Evolutionary conservation across 2,113 vertebrate genomes (phyloP).

Genomic region (Fregata magnificens): DNA sequence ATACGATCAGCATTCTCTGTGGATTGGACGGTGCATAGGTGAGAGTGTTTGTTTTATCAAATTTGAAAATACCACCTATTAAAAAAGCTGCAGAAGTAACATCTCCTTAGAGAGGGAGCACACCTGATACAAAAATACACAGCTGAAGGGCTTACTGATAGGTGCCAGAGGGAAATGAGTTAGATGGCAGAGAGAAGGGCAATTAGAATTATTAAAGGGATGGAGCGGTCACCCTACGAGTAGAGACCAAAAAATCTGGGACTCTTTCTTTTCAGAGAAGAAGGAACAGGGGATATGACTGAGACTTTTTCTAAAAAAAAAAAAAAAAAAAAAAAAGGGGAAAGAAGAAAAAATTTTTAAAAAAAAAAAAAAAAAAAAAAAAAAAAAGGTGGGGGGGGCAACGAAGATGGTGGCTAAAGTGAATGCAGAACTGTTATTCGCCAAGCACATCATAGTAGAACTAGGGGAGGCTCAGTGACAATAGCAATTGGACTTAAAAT

Average conservation of each 20-base stretch:
- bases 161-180: neutral
- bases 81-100: neutral
- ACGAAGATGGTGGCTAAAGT: neutral
- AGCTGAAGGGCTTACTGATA: neutral
- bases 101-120: neutral
- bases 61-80: neutral
- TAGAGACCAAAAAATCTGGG: neutral
- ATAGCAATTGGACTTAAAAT: neutral
- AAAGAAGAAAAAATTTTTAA: no score
- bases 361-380: no score
- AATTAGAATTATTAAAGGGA: neutral
- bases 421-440: neutral
- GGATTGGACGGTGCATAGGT: constrained; percentile 91
- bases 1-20: constrained; percentile 92
- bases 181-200: neutral
- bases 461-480: neutral
- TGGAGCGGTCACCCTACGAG: neutral
- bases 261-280: neutral
- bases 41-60: neutral
- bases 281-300: neutral
- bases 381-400: no score
- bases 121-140: neutral
- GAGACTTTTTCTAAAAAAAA: neutral
- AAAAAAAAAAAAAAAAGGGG: neutral
- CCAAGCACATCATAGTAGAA: neutral